Evolutionary conservation across 1,140 invertebrate species (phyloP), one percentile per base, ranked within the genome.

Genomic region (Scaptomyza pallida): DNA sequence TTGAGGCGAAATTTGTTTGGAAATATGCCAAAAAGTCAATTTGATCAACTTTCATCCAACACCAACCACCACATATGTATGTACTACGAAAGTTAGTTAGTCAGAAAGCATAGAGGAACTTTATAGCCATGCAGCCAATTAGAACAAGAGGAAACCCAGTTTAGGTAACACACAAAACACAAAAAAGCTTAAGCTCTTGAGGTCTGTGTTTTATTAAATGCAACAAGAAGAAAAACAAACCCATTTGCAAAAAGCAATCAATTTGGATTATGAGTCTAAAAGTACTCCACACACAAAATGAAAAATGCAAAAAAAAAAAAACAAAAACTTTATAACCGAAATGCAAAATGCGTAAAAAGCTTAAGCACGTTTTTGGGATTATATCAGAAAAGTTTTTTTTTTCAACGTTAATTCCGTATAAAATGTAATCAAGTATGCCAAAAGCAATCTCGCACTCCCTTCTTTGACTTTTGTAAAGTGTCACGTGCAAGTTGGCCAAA

Each of bases 311-410:
- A 44, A 44, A 44, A n/a, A 44, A 4, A 26, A 48, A 15, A 33
- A 2, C 23, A 48, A 15, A 33, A 33, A 30, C 47, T 33, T 30
- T 50, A 15, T 15, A 10, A 13, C 37, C n/a, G 8, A 52, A 37
- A n/a, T 19, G 33, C 5, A 40, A 52, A 52, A n/a, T 19, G 16
- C 10, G 17, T n/a, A 44, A 44, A 44, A 19, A 44, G 43, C 17
- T 44, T 44, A 35, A 12, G 50, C 50, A 52, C 50, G 50, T 52
- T 52, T 40, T 40, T 12, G 10, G 50, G 50, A 19, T 52, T 52
- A 52, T 19, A 19, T 44, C 17, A 44, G 8, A 13, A 19, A 37
- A 51, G 10, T 19, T 21, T 21, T 21, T 17, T n/a, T n/a, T n/a
- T n/a, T n/a, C n/a, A n/a, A 21, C 33, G 33, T 37, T 37, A 37